Percentiles rank a stretch among this genome's conserved stretches.
These are phyloP conservation scores for Epinephelus cyanopodus DNA, from an alignment of 2,113 vertebrate genomes.

Conservation along the genomic window DNA sequence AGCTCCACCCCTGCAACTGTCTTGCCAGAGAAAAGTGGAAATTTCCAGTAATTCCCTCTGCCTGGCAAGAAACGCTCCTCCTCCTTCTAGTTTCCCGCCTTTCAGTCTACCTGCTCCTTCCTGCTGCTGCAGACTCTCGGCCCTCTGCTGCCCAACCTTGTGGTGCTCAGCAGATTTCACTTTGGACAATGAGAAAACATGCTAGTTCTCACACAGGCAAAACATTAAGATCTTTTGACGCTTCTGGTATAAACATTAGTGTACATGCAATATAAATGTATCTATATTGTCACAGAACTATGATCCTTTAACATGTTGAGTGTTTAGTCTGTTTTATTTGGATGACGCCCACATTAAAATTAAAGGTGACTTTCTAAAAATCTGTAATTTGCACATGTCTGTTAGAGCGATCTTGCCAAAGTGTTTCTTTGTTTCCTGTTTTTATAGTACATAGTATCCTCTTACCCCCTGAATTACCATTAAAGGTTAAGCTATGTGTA, in stretches of 20 bases:
- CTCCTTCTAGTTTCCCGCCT: slow-evolving; percentile 78
- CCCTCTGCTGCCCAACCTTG: slow-evolving; percentile 44
- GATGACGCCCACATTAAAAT: not conserved
- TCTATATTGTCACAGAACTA: not conserved
- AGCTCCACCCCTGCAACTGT: slow-evolving; percentile 70
- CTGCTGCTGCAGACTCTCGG: slow-evolving; percentile 53
- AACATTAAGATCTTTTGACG: not conserved
- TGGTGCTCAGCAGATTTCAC: slow-evolving; percentile 4
- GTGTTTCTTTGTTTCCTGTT: slow-evolving; percentile 32
- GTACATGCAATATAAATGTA: not conserved
- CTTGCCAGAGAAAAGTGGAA: slow-evolving; percentile 84
- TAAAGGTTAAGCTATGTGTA: slow-evolving; percentile 30
- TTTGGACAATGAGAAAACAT: not conserved
- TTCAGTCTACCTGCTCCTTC: slow-evolving; percentile 79
- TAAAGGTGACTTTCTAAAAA: not conserved
- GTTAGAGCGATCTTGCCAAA: not conserved
- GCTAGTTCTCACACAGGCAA: not conserved
- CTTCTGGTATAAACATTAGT: not conserved
- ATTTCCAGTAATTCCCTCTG: slow-evolving; percentile 85
- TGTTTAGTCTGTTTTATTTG: not conserved
- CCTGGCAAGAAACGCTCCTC: slow-evolving; percentile 75
- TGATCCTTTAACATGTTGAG: slow-evolving; percentile 2
- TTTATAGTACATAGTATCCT: not conserved
- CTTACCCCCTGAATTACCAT: slow-evolving; percentile 20
- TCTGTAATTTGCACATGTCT: slow-evolving; percentile 4